Evolutionary conservation across 2,797 vertebrate genomes (phyloP), one percentile per base, ranked within the genome.

Genomic region (Fistularia commersonii): DNA sequence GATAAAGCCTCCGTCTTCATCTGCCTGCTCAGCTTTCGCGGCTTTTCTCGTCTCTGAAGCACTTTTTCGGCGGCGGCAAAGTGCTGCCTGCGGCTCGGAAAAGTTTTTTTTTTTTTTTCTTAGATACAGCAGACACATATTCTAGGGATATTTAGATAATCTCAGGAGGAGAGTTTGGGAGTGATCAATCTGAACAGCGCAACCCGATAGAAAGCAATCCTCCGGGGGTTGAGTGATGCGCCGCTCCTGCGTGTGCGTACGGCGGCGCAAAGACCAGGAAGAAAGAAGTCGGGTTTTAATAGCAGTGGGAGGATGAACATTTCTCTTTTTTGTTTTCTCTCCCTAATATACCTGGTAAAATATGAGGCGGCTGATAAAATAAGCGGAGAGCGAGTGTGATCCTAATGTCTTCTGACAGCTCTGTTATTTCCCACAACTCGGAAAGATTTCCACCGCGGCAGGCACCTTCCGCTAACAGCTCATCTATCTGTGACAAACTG

Each of bases 171-270:
- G 40, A 11, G 48, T 44, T 66, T 72, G 56, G 52, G 41, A 64
- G 71, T 69, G 64, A 80, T 85, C 64, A 68, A 69, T 85, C 66
- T 72, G 54, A 70, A 60, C 31, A 7, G 35, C 45, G 45, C 54
- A 49, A 53, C 59, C 51, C 34, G 41, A 57, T 38, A 54, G 64
- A 73, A 41, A 53, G 51, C 13, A 55, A 59, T 67, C 61, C 58
- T 56, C 61, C 60, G 35, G 57, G 45, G 59, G 7, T 44, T 74
- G 60, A 80, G 74, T 69, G 61, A 57, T 48, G 35, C 48, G 41
- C 46, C n/a, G 45, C 38, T 33, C 41, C 39, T 67, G 43, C 50
- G 51, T 51, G 13, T 54, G 59, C 38, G 32, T 32, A 35, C 44
- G 23, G 38, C 7, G 36, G 41, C 23, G 23, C n/a, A 34, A 23